Conservation (phyloP, 2,888 invertebrate species). For the Caenorhabditis afra region DNA sequence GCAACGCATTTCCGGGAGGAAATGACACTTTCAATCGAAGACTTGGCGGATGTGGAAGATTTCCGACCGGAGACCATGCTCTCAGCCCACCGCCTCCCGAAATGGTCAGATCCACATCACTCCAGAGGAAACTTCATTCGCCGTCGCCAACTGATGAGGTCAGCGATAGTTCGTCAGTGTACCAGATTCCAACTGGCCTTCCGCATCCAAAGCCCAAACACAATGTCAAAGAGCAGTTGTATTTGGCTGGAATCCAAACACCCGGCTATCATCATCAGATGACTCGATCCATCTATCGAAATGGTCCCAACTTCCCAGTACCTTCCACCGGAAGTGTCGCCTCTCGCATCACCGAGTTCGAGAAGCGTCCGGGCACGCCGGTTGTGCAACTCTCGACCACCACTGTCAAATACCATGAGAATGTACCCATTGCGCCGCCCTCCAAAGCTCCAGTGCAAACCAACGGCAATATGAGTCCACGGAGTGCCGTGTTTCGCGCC, state of each 20-base stretch:
- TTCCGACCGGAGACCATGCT: conserved; percentile 74
- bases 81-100: conserved; percentile 65
- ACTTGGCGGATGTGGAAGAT: conserved; percentile 73
- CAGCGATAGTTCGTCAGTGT: conserved; percentile 67
- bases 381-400: conserved; percentile 58
- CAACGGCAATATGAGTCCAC: conserved; percentile 73
- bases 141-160: conserved; percentile 68
- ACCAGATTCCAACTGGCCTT: conserved; percentile 72
- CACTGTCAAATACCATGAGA: conserved; percentile 54
- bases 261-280: conserved; percentile 40
- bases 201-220: conserved; percentile 80
- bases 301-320: conserved; percentile 75
- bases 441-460: conserved; percentile 46
- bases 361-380: conserved; percentile 75
- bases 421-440: conserved; percentile 52
- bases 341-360: conserved; percentile 76
- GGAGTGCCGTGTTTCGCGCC: conserved; percentile 77
- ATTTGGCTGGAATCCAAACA: conserved; percentile 62
- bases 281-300: conserved; percentile 42
- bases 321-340: conserved; percentile 77
- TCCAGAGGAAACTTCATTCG: conserved; percentile 61
- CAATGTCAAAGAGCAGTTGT: conserved; percentile 79
- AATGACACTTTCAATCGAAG: conserved; percentile 22
- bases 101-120: neutral
- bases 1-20: conserved; percentile 27